Evolutionary conservation across 2,113 vertebrate genomes (phyloP), one percentile per base, ranked within the genome.

Genomic region (Lampris megalopsis): DNA sequence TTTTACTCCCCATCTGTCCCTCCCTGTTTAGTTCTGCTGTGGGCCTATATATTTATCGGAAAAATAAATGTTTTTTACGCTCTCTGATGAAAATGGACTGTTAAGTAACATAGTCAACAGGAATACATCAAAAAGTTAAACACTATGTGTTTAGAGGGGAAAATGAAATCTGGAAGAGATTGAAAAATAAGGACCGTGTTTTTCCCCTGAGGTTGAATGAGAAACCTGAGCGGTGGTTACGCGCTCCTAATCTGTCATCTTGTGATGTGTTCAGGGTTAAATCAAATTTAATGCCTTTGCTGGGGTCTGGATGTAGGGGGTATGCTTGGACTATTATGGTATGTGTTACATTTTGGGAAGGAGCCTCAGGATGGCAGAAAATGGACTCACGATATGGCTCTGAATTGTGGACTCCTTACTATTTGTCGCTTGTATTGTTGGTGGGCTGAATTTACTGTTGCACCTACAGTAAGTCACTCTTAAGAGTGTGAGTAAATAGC

Each of bases 261-360:
- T 73, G 68, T 75, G 73, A 71, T 80, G 84, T 75, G 85, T 86
- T 84, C 78, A 75, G 71, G 68, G 54, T 76, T 88, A 90, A 91
- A 91, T 92, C 81, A 86, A 82, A 89, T 86, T 75, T 65, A 86
- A 72, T 68, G 63, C 52, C 84, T 87, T 69, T 84, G 81, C 83
- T 79, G 71, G 76, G 88, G 84, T 85, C 78, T 72, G 63, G n/a
- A 6, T 58, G 52, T 62, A 59, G 58, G 40, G 50, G n/a, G 49
- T 75, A 62, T 66, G 49, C 63, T 4, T 41, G 71, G 79, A 69
- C 36, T 53, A 48, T 9, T 36, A 6, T 2, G 11, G 47, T 38
- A 8, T 63, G 41, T 52, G 66, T 68, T 80, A 49, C 49, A 69
- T 62, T 43, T 53, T 73, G 68, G 36, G 64, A 75, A 79, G 75